Evolutionary conservation across 2,797 vertebrate genomes (phyloP), one percentile per base, ranked within the genome.

Genomic region (Neosalanx taihuensis): DNA sequence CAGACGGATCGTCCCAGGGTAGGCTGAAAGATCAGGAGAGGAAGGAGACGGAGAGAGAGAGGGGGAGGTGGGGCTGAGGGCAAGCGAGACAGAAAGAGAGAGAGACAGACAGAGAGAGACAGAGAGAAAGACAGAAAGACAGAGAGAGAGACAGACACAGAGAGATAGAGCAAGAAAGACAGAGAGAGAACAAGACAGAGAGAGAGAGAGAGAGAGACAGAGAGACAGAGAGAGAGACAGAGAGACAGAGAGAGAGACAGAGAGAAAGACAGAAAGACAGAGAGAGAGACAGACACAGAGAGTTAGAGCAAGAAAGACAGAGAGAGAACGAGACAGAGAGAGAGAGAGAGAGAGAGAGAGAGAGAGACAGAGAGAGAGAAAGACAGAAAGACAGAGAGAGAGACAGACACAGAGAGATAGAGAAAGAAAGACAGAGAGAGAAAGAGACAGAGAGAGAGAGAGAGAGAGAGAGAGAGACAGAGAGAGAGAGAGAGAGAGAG

Each of bases 371-470:
- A n/a, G n/a, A n/a, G n/a, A n/a, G n/a, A n/a, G n/a, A n/a, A n/a
- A n/a, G n/a, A n/a, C n/a, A n/a, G 53, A 58, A 5, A 30, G 49
- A 72, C 35, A 67, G 72, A 80, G 67, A 76, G 72, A 79, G 74
- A 66, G 61, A 26, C n/a, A 56, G 53, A 29, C 2, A 35, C n/a
- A n/a, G n/a, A n/a, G n/a, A 23, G 6, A 20, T 30, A 37, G 23
- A 51, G 15, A 41, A 10, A 10, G 4, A 10, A 4, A 41, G 37
- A 10, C 37, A 41, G 4, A 41, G 37, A 41, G 37, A 10, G 4
- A 41, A 41, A 41, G 4, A 10, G 37, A 41, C 37, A 41, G 4
- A 41, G 4, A 51, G 46, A 51, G 46, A 4, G 10, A 17, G 63
- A 58, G 60, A 29, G 35, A 60, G 64, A 51, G 7, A 51, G 59